Evolutionary conservation across 2,888 invertebrate genomes (phyloP).

Genomic region (Baccha elongata): DNA sequence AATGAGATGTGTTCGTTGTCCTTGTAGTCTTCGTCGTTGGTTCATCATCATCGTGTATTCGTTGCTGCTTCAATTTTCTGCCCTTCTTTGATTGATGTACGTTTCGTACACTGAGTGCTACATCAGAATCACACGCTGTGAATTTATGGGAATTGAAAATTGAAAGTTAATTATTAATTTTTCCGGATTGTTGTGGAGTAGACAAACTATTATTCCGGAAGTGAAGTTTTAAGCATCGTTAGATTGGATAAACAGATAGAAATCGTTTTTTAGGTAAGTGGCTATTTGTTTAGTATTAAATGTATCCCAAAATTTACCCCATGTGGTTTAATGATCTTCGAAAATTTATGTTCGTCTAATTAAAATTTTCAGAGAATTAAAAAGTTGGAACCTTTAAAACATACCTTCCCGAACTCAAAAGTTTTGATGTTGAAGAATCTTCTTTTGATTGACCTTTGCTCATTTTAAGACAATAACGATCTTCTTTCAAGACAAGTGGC

Average conservation of each 20-base stretch:
- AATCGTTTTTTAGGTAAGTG: slow-evolving; percentile 19
- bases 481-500: too few relatives aligned
- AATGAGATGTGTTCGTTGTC: slow-evolving; percentile 29
- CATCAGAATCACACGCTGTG: slow-evolving; percentile 36
- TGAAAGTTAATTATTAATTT: slow-evolving; percentile 33
- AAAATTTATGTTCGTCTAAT: too few relatives aligned
- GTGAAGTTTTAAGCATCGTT: slow-evolving; percentile 30
- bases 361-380: too few relatives aligned
- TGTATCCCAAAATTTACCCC: too few relatives aligned
- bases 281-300: too few relatives aligned
- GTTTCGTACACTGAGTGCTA: slow-evolving; percentile 47
- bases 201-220: slow-evolving; percentile 24
- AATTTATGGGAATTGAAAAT: slow-evolving; percentile 24
- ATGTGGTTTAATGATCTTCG: too few relatives aligned
- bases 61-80: slow-evolving; percentile 17
- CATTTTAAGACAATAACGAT: too few relatives aligned
- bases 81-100: slow-evolving; percentile 52
- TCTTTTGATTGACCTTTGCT: too few relatives aligned
- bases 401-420: too few relatives aligned
- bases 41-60: slow-evolving; percentile 17
- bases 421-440: too few relatives aligned
- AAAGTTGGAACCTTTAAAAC: too few relatives aligned
- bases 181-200: slow-evolving; percentile 11
- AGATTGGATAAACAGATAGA: slow-evolving; percentile 6
- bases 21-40: slow-evolving; percentile 16